phyloP scores from a whole-genome alignment of 2,113 vertebrate species.

The Sorex fumeus region DNA sequence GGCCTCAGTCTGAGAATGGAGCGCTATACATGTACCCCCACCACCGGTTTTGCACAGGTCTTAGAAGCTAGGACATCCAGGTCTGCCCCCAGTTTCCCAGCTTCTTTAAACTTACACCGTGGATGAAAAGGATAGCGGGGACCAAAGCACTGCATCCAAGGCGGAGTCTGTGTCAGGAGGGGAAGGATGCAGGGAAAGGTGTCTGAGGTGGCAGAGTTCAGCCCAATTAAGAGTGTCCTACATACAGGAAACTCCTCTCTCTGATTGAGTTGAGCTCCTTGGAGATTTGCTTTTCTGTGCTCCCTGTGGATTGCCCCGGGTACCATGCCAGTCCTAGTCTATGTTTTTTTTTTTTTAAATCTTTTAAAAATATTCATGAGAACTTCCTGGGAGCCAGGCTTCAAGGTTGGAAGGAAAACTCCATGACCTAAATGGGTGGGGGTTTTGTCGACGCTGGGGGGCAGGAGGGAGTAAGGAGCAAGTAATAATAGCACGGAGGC shows the following conservation, averaged over 20 bases:
- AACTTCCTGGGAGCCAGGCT: conserved; percentile 34
- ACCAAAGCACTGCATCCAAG: neutral
- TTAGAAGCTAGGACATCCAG: neutral
- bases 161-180: neutral
- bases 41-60: neutral
- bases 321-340: neutral
- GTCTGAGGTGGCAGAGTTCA: conserved; percentile 36
- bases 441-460: neutral
- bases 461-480: neutral
- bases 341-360: neutral
- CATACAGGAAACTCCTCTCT: conserved; percentile 38
- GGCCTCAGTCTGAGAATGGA: too few relatives aligned
- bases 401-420: conserved; percentile 8
- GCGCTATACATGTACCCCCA: too few relatives aligned
- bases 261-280: conserved; percentile 44
- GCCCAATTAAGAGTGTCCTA: conserved; percentile 68
- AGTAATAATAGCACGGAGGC: neutral
- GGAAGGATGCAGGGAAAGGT: neutral
- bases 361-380: neutral
- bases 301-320: neutral
- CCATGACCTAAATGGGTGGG: neutral
- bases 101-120: conserved; percentile 12
- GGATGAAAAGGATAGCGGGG: neutral
- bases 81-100: neutral
- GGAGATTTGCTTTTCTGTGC: neutral